Evolutionary conservation across 1,140 invertebrate genomes (phyloP).

Genomic region (Papilio machaon): DNA sequence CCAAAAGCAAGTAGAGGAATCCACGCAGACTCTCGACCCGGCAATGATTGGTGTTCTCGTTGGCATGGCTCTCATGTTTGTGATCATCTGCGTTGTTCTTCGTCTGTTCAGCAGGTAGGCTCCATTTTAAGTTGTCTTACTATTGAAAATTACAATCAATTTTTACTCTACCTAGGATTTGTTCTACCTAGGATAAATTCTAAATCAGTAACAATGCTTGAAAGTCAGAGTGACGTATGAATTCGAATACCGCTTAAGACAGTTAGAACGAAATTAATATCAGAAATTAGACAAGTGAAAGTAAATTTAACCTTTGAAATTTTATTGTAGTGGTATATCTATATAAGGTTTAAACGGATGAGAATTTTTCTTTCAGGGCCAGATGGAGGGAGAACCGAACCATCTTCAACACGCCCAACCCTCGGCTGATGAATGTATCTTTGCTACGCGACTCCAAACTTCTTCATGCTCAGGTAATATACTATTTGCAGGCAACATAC

Average conservation of each 20-base stretch:
- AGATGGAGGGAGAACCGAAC: constrained; percentile 95
- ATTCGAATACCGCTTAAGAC: too few species aligned
- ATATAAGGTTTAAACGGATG: neutral
- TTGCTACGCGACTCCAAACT: constrained; percentile 91
- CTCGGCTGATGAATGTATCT: constrained; percentile 93
- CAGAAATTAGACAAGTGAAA: too few species aligned
- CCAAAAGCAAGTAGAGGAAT: constrained; percentile 66
- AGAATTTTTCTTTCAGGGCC: constrained; percentile 84
- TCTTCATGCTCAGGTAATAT: constrained; percentile 84
- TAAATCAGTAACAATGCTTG: too few species aligned
- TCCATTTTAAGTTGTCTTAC: neutral
- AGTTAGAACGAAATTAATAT: too few species aligned
- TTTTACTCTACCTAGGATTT: too few species aligned
- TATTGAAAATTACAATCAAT: neutral
- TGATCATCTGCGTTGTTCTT: constrained; percentile 96
- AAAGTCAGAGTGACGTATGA: too few species aligned
- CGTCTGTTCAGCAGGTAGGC: constrained; percentile 95
- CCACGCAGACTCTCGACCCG: constrained; percentile 85
- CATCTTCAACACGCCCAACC: constrained; percentile 97
- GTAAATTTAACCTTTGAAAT: too few species aligned
- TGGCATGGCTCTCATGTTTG: constrained; percentile 95
- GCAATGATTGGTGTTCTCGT: constrained; percentile 95
- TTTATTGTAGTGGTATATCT: neutral
- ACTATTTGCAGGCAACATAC: too few species aligned
- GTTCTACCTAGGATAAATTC: too few species aligned